Evolutionary conservation across 2,888 invertebrate species (phyloP), one percentile per base, ranked within the genome.

Genomic region (Platycheirus rosarum): DNA sequence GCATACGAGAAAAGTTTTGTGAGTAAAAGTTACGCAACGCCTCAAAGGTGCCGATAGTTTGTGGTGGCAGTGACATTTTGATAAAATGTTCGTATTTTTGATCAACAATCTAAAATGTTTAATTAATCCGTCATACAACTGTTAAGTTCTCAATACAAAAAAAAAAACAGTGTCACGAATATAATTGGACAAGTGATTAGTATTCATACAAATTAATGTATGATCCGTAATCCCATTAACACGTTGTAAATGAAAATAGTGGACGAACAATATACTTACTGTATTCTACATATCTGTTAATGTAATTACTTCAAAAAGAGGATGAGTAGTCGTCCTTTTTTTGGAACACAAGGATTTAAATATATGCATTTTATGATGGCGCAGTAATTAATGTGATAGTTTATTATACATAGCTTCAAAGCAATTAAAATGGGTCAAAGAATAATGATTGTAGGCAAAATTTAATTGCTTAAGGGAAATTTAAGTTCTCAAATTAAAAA

Each of bases 181-280:
- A 16, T n/a, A 51, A 51, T 29, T 51, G 29, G 32, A 51, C 29
- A 32, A 9, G 51, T 51, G 51, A 51, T 51, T 51, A 51, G 29
- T 26, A 16, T 51, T 29, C 51, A 51, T 51, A 29, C 32, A 51
- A 29, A 51, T 29, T 11, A 14, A 32, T 9, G 9, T 23, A 23
- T 13, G 13, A 23, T n/a, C 23, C n/a, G 23, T 13, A 23, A 23
- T 32, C 29, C 51, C 26, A 51, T 16, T 51, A 16, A 14, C 51
- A n/a, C 11, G 4, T 51, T 32, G 16, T 51, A 6, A 51, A 32
- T 51, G 3, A 16, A 16, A 6, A 8, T 9, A 32, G 2, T n/a
- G 23, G 4, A 23, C 20, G 23, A 23, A 48, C 6, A 23, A 13
- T 7, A 18, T 6, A 32, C 29, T 13, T 40, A 4, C 37, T 13